Evolutionary conservation across 64 coral and sea anemone genomes (phyloP).

Genomic region (Montipora efflorescens): DNA sequence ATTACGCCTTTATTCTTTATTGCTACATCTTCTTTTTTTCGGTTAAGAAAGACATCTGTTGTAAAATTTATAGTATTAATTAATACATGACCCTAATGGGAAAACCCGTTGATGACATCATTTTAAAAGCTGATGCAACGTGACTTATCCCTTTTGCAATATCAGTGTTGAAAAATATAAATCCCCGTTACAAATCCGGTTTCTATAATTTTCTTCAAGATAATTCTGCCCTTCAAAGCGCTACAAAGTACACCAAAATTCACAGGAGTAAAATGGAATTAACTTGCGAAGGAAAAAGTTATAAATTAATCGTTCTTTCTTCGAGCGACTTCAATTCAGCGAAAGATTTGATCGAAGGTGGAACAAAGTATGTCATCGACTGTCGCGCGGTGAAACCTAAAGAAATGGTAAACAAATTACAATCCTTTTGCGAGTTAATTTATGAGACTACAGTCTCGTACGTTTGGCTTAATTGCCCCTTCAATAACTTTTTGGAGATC

Average conservation of each 20-base stretch:
- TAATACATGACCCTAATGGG: neutral
- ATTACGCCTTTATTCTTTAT: too few species aligned
- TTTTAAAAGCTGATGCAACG: neutral
- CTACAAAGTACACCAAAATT: neutral
- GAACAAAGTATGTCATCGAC: neutral
- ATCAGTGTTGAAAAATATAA: neutral
- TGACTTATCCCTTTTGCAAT: neutral
- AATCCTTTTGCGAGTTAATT: neutral
- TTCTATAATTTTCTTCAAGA: neutral
- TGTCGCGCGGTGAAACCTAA: neutral
- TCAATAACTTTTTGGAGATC: neutral
- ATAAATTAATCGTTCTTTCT: neutral
- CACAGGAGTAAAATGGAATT: slow-evolving; percentile 25
- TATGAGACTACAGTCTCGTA: neutral
- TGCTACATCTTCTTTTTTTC: too few species aligned
- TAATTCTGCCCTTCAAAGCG: neutral
- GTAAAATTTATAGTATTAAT: neutral
- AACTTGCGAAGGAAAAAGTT: neutral
- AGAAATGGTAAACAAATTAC: neutral
- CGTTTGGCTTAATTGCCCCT: slow-evolving; percentile 4
- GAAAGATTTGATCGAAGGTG: neutral
- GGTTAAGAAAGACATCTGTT: too few species aligned
- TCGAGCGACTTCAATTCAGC: neutral
- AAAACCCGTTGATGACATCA: neutral
- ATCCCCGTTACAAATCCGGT: too few species aligned